Conservation (phyloP, 2,888 invertebrate species). For the Chrysolina americana region DNA sequence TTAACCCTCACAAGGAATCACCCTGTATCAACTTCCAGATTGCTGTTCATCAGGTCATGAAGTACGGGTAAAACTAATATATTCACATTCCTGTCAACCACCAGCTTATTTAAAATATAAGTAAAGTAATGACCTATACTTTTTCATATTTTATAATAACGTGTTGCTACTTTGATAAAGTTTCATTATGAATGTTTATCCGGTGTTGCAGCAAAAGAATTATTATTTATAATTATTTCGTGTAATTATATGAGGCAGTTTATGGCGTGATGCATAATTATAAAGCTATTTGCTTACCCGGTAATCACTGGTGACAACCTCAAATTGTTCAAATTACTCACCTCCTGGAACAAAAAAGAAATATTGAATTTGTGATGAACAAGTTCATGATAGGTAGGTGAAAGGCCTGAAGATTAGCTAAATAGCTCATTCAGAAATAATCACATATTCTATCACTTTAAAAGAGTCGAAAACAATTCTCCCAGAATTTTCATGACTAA, state of each 20-base stretch:
- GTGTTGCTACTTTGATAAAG: slow-evolving; percentile 61
- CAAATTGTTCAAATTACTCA: slow-evolving; percentile 58
- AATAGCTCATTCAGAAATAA: neutral
- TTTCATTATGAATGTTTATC: slow-evolving; percentile 69
- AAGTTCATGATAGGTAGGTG: slow-evolving; percentile 10
- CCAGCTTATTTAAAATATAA: slow-evolving; percentile 22
- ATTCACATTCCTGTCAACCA: slow-evolving; percentile 8
- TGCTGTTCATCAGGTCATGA: neutral
- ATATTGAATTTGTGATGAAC: slow-evolving; percentile 15
- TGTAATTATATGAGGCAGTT: slow-evolving; percentile 60
- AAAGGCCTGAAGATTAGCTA: neutral
- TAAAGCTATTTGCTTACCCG: slow-evolving; percentile 68
- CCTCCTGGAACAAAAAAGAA: slow-evolving; percentile 66
- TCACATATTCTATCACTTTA: too few species aligned
- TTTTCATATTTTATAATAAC: slow-evolving; percentile 47
- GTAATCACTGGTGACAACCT: slow-evolving; percentile 53
- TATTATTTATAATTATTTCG: slow-evolving; percentile 66
- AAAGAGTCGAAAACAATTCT: too few species aligned
- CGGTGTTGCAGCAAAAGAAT: slow-evolving; percentile 66
- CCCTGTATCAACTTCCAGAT: neutral
- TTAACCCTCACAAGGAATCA: too few species aligned
- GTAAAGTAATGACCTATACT: slow-evolving; percentile 35
- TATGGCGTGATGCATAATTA: slow-evolving; percentile 63
- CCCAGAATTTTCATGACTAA: too few species aligned
- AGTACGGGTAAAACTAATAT: slow-evolving; percentile 13